Conservation (phyloP, 2,797 vertebrate species). For the Neomorphus geoffroyi region DNA sequence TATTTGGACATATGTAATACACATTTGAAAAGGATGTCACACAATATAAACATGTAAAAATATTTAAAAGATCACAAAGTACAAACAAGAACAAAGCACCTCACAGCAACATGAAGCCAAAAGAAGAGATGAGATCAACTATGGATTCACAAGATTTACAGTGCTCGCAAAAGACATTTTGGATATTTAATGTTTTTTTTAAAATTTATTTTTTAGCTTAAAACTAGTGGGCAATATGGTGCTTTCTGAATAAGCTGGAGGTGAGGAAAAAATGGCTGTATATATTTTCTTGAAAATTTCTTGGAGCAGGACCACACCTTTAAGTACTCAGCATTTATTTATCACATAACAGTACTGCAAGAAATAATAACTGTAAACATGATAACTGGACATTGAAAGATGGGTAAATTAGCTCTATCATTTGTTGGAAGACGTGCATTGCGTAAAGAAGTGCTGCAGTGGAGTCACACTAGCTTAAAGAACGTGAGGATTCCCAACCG, state of each 20-base stretch:
- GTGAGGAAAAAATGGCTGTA: neutral
- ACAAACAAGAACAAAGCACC: constrained; percentile 19
- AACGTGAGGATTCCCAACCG: neutral
- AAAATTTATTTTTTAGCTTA: neutral
- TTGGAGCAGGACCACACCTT: neutral
- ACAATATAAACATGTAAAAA: neutral
- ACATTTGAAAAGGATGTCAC: neutral
- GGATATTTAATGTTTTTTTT: neutral
- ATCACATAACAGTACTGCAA: neutral
- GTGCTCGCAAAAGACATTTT: neutral
- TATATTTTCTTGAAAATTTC: neutral
- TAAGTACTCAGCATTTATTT: neutral
- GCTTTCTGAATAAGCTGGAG: neutral
- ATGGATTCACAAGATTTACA: neutral
- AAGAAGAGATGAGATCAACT: constrained; percentile 33
- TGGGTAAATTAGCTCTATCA: neutral
- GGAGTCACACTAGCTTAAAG: neutral
- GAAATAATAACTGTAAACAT: neutral
- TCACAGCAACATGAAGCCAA: neutral
- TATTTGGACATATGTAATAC: neutral
- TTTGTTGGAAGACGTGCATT: neutral
- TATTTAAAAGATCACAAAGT: constrained; percentile 26
- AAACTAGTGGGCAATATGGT: neutral
- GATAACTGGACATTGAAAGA: neutral
- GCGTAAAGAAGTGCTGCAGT: neutral